Percentiles rank a stretch among this genome's conserved stretches.
Conservation (phyloP, 2,113 vertebrate species). For the Hypomesus transpacificus region DNA sequence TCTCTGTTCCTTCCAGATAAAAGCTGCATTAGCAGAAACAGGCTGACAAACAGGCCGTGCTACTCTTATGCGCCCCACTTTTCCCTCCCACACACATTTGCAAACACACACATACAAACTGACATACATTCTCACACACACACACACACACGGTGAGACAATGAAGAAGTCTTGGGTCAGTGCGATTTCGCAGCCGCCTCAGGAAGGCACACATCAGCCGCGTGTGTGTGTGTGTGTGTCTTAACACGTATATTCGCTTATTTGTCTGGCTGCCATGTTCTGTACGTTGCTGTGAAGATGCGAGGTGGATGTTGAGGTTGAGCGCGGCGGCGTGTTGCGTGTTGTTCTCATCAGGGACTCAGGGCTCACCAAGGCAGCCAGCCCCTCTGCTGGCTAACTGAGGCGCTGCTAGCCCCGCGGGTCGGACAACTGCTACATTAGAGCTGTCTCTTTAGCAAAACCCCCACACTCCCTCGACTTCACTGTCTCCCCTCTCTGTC, state of each 20-base stretch:
- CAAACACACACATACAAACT: not conserved
- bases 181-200: constrained; percentile 29
- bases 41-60: not conserved
- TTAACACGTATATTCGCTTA: constrained; percentile 41
- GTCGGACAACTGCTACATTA: too few species aligned
- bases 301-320: constrained; percentile 42
- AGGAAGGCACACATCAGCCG: constrained; percentile 26
- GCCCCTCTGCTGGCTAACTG: too few species aligned
- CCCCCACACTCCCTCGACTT: too few species aligned
- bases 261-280: constrained; percentile 32
- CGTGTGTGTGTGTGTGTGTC: not conserved
- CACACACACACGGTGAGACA: not conserved
- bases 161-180: constrained; percentile 15
- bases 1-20: constrained; percentile 58
- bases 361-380: not conserved
- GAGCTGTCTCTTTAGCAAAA: too few species aligned
- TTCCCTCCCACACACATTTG: too few species aligned
- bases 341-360: not conserved
- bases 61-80: too few species aligned
- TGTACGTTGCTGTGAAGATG: constrained; percentile 42
- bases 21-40: constrained; percentile 30
- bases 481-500: too few species aligned
- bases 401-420: too few species aligned
- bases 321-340: constrained; percentile 33
- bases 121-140: not conserved